Evolutionary conservation across 2,113 vertebrate species (phyloP), one percentile per base, ranked within the genome.

Genomic region (Xyliphius kryptos): DNA sequence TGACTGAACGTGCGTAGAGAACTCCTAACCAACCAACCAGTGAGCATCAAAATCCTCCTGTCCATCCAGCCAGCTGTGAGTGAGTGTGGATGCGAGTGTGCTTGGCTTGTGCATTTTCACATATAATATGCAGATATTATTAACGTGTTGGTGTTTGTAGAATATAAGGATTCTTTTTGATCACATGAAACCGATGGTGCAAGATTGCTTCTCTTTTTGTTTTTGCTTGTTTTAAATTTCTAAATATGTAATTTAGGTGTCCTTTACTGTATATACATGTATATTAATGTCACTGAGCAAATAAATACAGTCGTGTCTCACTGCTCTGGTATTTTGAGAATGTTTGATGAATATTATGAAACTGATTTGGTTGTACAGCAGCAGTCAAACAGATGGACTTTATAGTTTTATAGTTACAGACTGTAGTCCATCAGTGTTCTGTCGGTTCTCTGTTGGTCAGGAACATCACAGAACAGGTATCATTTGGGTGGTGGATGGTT

Each of bases 231-330:
- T 66, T 69, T 36, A 22, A 63, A 55, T 72, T 71, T 65, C 59
- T 53, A 62, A 67, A 40, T 58, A 59, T 74, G 71, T 76, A 73
- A 68, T 71, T 71, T 61, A 66, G 65, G 54, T 73, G 71, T 76
- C 51, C 66, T 74, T 68, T 71, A 71, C 22, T 67, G 65, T 67
- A 67, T 58, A 76, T 73, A 73, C 61, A 73, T 76, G 71, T 73
- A 70, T 73, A 71, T 73, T 70, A 70, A 76, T 70, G 69, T 76
- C 68, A 69, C 68, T 71, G 62, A 41, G 62, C 17, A 71, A 71
- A 41, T 41, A 41, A 74, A 65, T 71, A 61, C 32, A 49, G 56
- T 48, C 11, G 26, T 41, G 26, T 60, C 56, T 48, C n/a, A 17
- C 53, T 12, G 5, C 19, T 17, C 37, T 56, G 32, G 50, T 52